Conservation (phyloP, 2,888 invertebrate genomes). For the Platycnemis pennipes region DNA sequence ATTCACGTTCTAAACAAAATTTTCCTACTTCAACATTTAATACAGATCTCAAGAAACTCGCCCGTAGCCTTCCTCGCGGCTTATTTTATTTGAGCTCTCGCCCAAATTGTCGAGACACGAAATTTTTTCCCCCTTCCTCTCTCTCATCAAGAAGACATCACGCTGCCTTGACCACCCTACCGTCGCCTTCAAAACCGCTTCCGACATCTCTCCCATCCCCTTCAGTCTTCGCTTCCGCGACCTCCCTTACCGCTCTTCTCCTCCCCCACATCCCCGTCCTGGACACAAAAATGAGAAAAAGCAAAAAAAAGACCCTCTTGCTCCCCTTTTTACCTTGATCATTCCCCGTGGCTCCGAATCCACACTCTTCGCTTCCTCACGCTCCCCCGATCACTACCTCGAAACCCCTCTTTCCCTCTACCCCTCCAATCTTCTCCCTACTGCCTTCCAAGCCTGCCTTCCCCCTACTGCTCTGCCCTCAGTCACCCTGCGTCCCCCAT, state of each 20-base stretch:
- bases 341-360: conserved; percentile 25
- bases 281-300: not conserved
- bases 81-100: not conserved
- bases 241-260: not conserved
- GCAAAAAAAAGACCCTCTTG: not conserved
- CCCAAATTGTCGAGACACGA: not conserved
- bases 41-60: not conserved
- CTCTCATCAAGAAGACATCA: conserved; percentile 53
- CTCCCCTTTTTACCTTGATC: conserved; percentile 53
- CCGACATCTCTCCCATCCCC: conserved; percentile 37
- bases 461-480: not conserved
- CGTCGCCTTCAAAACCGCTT: conserved; percentile 46
- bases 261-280: not conserved
- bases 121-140: conserved; percentile 1
- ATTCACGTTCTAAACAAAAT: too few relatives aligned
- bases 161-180: conserved; percentile 63
- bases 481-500: too few relatives aligned
- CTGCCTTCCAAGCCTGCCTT: not conserved
- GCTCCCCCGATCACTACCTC: conserved; percentile 12
- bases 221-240: not conserved
- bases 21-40: too few relatives aligned
- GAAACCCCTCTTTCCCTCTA: too few relatives aligned
- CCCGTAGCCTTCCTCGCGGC: not conserved
- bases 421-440: not conserved
- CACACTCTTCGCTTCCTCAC: conserved; percentile 28